Evolutionary conservation across 2,797 vertebrate species (phyloP).

Genomic region (Megalops cyprinoides): DNA sequence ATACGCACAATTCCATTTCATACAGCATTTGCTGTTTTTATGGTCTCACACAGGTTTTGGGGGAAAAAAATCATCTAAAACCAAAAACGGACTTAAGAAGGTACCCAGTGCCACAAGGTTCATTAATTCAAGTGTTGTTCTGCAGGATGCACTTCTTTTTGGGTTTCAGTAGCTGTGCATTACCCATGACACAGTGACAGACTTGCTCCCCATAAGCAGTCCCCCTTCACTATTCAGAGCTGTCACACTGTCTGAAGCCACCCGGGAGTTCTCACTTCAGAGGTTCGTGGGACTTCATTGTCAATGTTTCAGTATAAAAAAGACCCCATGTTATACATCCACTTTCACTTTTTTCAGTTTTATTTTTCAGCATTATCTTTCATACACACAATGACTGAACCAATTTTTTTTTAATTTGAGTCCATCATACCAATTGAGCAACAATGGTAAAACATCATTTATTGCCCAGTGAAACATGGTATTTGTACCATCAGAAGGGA

Average conservation of each 20-base stretch:
- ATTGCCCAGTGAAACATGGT: constrained; percentile 12
- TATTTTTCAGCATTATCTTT: not conserved
- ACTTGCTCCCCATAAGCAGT: no score
- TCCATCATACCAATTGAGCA: constrained; percentile 2
- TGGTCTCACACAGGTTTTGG: not conserved
- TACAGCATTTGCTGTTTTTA: not conserved
- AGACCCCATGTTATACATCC: not conserved
- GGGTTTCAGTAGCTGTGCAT: no score
- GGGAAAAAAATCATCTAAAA: not conserved
- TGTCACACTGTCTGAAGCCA: not conserved
- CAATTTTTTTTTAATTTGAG: not conserved
- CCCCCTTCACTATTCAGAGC: not conserved
- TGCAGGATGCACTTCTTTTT: not conserved
- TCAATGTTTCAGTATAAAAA: not conserved
- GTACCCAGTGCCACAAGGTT: not conserved
- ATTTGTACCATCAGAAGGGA: not conserved
- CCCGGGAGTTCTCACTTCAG: not conserved
- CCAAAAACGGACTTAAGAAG: not conserved
- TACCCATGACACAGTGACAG: no score
- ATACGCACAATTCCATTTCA: not conserved
- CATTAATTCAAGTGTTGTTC: not conserved
- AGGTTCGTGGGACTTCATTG: not conserved
- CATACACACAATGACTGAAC: constrained; percentile 11
- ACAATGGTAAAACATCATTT: not conserved
- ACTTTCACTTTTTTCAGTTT: not conserved